Evolutionary conservation across 2,797 vertebrate genomes (phyloP).

Genomic region (Microctenopoma steveboyesi): DNA sequence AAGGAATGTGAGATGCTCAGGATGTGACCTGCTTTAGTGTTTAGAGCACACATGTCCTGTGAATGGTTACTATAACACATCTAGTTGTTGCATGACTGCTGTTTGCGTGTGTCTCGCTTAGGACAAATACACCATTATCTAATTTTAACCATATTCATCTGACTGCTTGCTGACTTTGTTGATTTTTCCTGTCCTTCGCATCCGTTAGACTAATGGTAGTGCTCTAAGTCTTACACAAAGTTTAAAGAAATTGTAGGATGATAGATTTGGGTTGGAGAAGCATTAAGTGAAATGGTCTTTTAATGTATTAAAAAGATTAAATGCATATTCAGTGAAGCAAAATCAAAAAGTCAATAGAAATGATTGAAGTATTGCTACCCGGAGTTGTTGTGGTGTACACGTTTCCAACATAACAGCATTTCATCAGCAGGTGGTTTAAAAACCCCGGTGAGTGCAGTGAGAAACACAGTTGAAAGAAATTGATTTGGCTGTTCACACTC

Average conservation of each 20-base stretch:
- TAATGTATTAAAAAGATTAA: too few relatives aligned
- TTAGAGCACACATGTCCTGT: not conserved
- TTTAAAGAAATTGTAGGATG: too few relatives aligned
- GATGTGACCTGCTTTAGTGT: constrained; percentile 4
- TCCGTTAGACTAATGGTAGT: constrained; percentile 20
- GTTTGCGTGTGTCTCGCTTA: constrained; percentile 22
- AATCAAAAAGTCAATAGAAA: not conserved
- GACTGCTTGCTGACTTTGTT: constrained; percentile 12
- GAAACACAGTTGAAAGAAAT: constrained; percentile 21
- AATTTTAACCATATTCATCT: constrained; percentile 38
- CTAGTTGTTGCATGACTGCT: constrained; percentile 30
- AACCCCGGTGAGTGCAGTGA: not conserved
- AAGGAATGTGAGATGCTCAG: not conserved
- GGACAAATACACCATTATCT: constrained; percentile 13
- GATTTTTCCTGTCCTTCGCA: constrained; percentile 24
- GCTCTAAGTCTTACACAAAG: not conserved
- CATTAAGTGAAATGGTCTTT: too few relatives aligned
- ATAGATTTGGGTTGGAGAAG: too few relatives aligned
- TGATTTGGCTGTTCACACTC: constrained; percentile 12
- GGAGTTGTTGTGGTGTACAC: not conserved
- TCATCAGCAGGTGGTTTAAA: constrained; percentile 1
- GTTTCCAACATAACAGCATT: not conserved
- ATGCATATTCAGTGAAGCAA: too few relatives aligned
- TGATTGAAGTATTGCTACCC: not conserved
- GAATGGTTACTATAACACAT: not conserved